A percentile compares a stretch with the other conserved stretches of the same genome.
These are phyloP conservation scores for Neotoxoptera formosana DNA, from an alignment of 1,140 invertebrate genomes.

Conservation along the genomic window DNA sequence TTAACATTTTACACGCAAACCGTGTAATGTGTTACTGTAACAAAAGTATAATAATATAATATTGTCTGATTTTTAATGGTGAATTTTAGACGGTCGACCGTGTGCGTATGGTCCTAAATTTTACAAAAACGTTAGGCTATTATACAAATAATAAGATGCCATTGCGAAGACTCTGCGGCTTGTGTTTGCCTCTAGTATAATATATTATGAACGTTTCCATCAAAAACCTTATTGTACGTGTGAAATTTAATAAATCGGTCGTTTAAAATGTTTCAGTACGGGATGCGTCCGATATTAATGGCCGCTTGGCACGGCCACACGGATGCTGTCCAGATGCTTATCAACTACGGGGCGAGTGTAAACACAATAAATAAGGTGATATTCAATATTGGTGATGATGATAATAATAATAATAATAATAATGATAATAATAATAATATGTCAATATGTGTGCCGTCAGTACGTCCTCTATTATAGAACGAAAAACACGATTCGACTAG, in stretches of 20 bases:
- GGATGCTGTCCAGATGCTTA: conserved; percentile 75
- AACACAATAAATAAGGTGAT: conserved; percentile 78
- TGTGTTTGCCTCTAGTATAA: neutral
- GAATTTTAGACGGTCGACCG: neutral
- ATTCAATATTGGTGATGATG: neutral
- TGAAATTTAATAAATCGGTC: neutral
- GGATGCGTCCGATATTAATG: conserved; percentile 82
- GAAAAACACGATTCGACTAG: neutral
- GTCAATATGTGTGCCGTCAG: too few relatives aligned
- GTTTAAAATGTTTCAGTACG: conserved; percentile 70
- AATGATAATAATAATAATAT: too few relatives aligned
- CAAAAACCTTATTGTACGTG: neutral
- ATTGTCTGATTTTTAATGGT: neutral
- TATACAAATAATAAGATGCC: neutral
- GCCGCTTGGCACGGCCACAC: conserved; percentile 82
- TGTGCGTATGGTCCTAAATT: neutral
- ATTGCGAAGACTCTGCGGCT: neutral
- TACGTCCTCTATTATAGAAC: neutral
- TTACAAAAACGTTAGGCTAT: neutral
- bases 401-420: too few relatives aligned
- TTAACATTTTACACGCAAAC: neutral
- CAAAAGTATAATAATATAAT: neutral
- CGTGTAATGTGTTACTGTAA: neutral
- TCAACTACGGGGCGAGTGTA: conserved; percentile 77
- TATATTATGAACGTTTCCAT: neutral